These are phyloP conservation scores for Dascyllus trimaculatus DNA, from an alignment of 2,113 vertebrate species.

Conservation along the genomic window DNA sequence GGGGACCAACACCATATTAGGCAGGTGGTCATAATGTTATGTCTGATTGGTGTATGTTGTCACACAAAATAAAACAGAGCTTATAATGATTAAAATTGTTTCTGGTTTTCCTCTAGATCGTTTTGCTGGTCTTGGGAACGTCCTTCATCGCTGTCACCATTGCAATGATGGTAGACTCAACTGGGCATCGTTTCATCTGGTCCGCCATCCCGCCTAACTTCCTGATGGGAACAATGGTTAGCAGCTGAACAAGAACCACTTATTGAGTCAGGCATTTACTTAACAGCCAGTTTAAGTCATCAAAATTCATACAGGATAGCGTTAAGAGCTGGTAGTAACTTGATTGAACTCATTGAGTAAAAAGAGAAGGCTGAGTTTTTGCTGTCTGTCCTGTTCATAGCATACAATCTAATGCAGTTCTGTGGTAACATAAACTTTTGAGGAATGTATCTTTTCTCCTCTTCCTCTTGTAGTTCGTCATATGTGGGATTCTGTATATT, in stretches of 20 bases:
- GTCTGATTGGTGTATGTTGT: no score
- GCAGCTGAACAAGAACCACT: not conserved
- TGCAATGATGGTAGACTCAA: rapidly evolving
- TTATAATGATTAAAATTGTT: not conserved
- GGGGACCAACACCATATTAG: no score
- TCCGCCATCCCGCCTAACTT: not conserved
- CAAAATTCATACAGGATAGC: not conserved
- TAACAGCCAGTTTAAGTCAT: not conserved
- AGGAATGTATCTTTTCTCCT: not conserved
- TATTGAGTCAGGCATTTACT: not conserved
- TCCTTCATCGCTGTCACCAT: slow-evolving; percentile 32
- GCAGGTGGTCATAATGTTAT: no score
- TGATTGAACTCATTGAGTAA: no score
- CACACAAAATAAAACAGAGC: not conserved
- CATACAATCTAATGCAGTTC: not conserved
- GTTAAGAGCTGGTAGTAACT: no score
- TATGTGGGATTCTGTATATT: slow-evolving; percentile 79
- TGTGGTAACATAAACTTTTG: not conserved
- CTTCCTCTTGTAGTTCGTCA: slow-evolving; percentile 60
- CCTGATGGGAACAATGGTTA: slow-evolving; percentile 72
- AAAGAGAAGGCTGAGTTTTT: no score
- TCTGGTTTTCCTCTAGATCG: slow-evolving; percentile 43
- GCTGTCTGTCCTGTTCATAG: no score
- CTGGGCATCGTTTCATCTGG: rapidly evolving
- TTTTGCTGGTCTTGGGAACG: slow-evolving; percentile 47